These are phyloP conservation scores for Melinopterus prodromus DNA, from an alignment of 2,888 invertebrate genomes.

Conservation along the genomic window DNA sequence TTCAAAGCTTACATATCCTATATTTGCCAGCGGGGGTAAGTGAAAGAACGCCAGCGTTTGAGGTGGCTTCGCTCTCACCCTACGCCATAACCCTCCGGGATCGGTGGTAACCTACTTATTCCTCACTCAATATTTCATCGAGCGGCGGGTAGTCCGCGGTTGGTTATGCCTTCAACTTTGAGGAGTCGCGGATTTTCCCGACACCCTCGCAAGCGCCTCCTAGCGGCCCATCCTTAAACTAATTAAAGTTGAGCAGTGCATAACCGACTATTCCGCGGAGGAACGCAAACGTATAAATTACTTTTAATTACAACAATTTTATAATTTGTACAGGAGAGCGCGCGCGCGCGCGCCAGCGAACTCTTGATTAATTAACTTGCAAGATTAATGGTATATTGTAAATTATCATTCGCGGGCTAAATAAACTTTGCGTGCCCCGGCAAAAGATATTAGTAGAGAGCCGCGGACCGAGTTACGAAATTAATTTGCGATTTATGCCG, in stretches of 20 bases:
- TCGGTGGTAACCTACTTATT: not conserved
- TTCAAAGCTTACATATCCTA: constrained; percentile 36
- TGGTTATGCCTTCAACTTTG: constrained; percentile 41
- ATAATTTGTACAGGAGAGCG: constrained; percentile 57
- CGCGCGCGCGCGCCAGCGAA: constrained; percentile 49
- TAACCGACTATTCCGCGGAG: constrained; percentile 49
- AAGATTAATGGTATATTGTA: constrained; percentile 23
- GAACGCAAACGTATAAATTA: constrained; percentile 59
- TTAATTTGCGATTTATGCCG: not conserved
- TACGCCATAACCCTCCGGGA: not conserved
- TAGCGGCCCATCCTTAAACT: constrained; percentile 47
- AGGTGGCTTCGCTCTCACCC: not conserved
- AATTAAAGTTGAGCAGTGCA: constrained; percentile 53
- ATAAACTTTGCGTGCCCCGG: not conserved
- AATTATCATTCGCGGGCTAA: constrained; percentile 18
- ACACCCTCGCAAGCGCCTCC: constrained; percentile 34
- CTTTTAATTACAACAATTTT: constrained; percentile 62
- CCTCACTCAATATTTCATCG: not conserved
- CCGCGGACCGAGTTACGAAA: not conserved
- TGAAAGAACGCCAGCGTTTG: not conserved
- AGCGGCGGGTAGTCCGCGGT: not conserved
- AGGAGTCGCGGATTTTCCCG: constrained; percentile 41
- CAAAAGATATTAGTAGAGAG: not conserved
- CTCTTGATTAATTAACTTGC: constrained; percentile 59
- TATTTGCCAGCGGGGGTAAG: not conserved